Conservation (phyloP, 2,888 invertebrate species). For the Brenthis daphne region DNA sequence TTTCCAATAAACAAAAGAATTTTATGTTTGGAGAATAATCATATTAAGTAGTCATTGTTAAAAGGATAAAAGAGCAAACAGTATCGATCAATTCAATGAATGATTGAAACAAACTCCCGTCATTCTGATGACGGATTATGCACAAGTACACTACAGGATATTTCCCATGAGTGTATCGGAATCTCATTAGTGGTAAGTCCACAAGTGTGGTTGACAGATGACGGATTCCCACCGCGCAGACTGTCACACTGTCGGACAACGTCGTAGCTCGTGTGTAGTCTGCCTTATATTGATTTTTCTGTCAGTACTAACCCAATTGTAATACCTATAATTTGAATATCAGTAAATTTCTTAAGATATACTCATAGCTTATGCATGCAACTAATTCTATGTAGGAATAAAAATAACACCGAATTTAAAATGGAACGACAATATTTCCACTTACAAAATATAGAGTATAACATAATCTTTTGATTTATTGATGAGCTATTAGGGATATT, state of each 20-base stretch:
- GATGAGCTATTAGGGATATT: too few relatives aligned
- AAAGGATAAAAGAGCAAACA: conserved; percentile 24
- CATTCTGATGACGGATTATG: conserved; percentile 51
- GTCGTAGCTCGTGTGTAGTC: conserved; percentile 14
- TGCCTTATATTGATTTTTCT: conserved; percentile 35
- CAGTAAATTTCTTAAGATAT: too few relatives aligned
- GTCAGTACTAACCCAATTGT: too few relatives aligned
- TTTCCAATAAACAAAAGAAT: conserved; percentile 8
- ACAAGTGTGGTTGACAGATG: conserved; percentile 63
- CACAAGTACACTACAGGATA: conserved; percentile 62
- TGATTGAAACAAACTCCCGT: conserved; percentile 55
- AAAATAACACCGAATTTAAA: too few relatives aligned
- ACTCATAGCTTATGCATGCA: too few relatives aligned
- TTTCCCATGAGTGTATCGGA: conserved; percentile 75
- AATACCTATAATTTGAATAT: too few relatives aligned
- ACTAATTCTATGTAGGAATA: too few relatives aligned
- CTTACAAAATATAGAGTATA: too few relatives aligned
- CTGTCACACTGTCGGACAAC: conserved; percentile 33
- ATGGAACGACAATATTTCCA: too few relatives aligned
- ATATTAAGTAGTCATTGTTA: conserved; percentile 9
- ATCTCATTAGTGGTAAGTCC: conserved; percentile 71
- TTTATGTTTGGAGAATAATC: conserved; percentile 15
- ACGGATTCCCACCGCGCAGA: conserved; percentile 53
- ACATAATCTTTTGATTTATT: too few relatives aligned
- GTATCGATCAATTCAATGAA: conserved; percentile 42